phyloP scores from a whole-genome alignment of 2,888 invertebrate species.

The Cephus sareptanus region DNA sequence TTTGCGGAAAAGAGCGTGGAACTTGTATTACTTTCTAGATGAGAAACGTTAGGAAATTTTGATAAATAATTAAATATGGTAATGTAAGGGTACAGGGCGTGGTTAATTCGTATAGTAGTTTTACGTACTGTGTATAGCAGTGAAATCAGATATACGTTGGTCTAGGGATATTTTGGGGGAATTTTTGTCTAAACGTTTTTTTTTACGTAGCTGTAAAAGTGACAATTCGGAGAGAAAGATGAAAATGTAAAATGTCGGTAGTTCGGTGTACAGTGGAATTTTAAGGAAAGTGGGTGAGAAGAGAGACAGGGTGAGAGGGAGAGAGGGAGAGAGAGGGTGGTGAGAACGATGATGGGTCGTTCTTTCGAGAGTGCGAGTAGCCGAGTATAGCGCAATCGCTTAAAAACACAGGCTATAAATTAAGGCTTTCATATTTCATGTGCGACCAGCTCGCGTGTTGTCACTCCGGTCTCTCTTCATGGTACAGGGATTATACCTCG shows the following conservation, averaged over 20 bases:
- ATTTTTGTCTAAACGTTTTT: not conserved
- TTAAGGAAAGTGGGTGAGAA: not conserved
- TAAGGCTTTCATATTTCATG: not conserved
- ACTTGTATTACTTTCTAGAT: not conserved
- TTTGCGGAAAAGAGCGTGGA: slow-evolving; percentile 12
- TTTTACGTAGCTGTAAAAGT: not conserved
- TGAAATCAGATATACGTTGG: not conserved
- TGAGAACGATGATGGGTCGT: not conserved
- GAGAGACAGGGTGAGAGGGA: too few species aligned
- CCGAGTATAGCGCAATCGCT: not conserved
- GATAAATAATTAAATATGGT: not conserved
- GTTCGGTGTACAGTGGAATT: not conserved
- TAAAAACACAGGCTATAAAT: not conserved
- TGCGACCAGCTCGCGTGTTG: not conserved
- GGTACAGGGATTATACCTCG: not conserved
- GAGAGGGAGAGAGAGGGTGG: not conserved
- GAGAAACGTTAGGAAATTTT: not conserved
- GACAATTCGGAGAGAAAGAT: not conserved
- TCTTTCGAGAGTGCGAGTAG: not conserved
- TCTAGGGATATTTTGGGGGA: not conserved
- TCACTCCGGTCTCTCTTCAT: not conserved
- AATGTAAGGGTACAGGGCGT: not conserved
- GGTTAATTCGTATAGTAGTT: not conserved
- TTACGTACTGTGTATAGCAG: not conserved
- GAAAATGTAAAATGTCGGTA: not conserved